Evolutionary conservation across 2,888 invertebrate genomes (phyloP).

Genomic region (Molanna angustata): DNA sequence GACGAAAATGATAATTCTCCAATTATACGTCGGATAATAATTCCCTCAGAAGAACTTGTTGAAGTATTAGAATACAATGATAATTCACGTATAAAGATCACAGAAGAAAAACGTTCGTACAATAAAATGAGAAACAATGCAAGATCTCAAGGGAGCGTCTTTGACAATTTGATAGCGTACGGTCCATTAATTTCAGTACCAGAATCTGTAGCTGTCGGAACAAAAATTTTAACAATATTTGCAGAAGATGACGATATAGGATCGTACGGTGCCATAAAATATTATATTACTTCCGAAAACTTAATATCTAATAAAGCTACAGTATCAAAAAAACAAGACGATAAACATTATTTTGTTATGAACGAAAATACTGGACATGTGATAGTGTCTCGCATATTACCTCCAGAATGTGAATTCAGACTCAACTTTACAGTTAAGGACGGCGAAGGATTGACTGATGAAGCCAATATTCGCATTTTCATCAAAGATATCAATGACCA

Average conservation of each 20-base stretch:
- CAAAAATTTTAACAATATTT: constrained; percentile 64
- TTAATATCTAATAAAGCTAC: constrained; percentile 57
- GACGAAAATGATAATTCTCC: constrained; percentile 85
- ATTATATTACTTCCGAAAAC: constrained; percentile 67
- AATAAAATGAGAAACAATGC: constrained; percentile 41
- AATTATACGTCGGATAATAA: constrained; percentile 65
- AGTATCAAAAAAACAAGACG: constrained; percentile 45
- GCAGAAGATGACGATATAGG: constrained; percentile 73
- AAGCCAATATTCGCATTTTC: constrained; percentile 66
- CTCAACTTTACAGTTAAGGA: constrained; percentile 76
- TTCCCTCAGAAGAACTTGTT: constrained; percentile 67
- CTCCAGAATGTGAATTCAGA: constrained; percentile 72
- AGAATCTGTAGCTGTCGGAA: constrained; percentile 70
- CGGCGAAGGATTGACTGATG: constrained; percentile 69
- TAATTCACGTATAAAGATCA: constrained; percentile 49
- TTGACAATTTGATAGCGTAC: constrained; percentile 40
- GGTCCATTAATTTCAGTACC: constrained; percentile 67
- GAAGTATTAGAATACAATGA: constrained; percentile 64
- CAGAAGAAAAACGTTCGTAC: constrained; percentile 45
- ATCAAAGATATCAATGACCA: constrained; percentile 82
- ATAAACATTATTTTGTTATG: constrained; percentile 69
- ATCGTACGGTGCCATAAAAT: constrained; percentile 67
- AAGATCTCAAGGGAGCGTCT: constrained; percentile 46
- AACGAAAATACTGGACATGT: constrained; percentile 75
- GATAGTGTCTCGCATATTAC: constrained; percentile 65